Conservation (phyloP, 1,140 invertebrate species). For the Ips typographus region DNA sequence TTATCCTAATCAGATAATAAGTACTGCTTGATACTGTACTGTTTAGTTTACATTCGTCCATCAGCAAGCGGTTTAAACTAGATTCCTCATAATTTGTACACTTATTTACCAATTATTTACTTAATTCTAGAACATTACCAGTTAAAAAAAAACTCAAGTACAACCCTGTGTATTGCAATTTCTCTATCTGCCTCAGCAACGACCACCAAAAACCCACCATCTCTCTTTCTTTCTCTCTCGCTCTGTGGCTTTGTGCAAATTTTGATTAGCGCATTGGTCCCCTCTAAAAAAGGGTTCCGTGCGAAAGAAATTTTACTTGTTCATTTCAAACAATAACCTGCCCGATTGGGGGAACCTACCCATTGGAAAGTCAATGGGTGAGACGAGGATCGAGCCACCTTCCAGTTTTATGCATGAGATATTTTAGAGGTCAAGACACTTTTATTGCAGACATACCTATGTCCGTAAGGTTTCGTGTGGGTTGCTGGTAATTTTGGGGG, state of each 20-base stretch:
- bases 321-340: conserved; percentile 21
- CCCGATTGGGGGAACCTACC: conserved; percentile 1
- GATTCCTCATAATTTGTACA: too few species aligned
- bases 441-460: conserved; percentile 19
- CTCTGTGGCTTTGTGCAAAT: conserved; percentile 27
- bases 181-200: conserved; percentile 31
- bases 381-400: conserved; percentile 5
- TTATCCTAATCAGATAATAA: too few species aligned
- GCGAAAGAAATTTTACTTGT: conserved; percentile 32
- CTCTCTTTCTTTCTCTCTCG: conserved; percentile 14
- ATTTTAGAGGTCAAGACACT: conserved; percentile 38
- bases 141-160: not conserved
- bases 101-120: too few species aligned
- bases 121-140: too few species aligned
- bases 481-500: conserved; percentile 19
- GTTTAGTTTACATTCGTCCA: too few species aligned
- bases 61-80: too few species aligned
- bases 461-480: conserved; percentile 22
- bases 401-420: conserved; percentile 31
- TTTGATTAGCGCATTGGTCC: conserved; percentile 34
- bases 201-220: conserved; percentile 4
- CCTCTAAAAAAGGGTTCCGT: conserved; percentile 35
- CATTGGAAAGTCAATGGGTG: not conserved
- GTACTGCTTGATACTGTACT: too few species aligned
- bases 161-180: conserved; percentile 27